Conservation (phyloP, 2,113 vertebrate species). For the Gadus chalcogrammus region DNA sequence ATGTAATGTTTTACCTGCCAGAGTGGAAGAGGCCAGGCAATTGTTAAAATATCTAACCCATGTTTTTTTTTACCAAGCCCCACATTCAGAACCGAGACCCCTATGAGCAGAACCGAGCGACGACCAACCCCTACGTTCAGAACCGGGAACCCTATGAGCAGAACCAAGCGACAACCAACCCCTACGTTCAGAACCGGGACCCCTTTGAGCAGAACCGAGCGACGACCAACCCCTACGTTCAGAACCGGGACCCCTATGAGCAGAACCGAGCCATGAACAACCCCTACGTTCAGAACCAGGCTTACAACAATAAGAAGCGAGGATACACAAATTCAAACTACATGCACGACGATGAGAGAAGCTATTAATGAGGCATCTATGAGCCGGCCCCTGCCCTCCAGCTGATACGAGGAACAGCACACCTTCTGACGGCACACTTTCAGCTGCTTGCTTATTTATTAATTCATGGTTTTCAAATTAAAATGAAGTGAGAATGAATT, state of each 20-base stretch:
- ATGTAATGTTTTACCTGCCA: no score
- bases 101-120: background rate
- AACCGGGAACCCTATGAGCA: background rate
- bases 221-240: background rate
- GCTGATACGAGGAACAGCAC: background rate
- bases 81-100: background rate
- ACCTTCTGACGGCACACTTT: background rate
- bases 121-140: background rate
- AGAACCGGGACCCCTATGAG: background rate
- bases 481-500: no score
- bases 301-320: constrained; percentile 31
- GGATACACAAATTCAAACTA: constrained; percentile 49
- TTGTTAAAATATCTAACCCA: no score
- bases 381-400: background rate
- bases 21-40: no score
- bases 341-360: constrained; percentile 26
- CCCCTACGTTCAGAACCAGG: constrained; percentile 18
- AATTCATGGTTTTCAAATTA: no score
- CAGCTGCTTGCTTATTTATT: no score
- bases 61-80: background rate
- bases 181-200: background rate
- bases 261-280: background rate
- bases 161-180: background rate
- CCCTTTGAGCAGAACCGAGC: background rate
- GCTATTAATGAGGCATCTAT: constrained; percentile 1